Percentiles rank a stretch among this genome's conserved stretches.
These are phyloP conservation scores for Caenorhabditis virilis DNA, from an alignment of 2,888 invertebrate species.

Conservation along the genomic window DNA sequence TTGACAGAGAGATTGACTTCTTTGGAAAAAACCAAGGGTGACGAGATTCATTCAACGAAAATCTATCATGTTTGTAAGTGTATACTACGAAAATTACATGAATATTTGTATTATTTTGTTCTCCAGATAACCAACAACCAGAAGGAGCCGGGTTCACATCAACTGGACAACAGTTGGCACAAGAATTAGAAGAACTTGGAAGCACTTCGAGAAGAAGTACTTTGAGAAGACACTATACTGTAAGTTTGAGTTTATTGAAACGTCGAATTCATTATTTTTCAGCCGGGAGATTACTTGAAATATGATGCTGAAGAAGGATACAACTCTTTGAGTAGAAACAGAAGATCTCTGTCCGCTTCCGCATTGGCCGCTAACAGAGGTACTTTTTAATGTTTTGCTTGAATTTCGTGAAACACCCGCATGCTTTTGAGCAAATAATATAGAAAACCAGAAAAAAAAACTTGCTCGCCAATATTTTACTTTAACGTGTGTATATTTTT, in stretches of 20 bases:
- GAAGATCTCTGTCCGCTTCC: constrained; percentile 67
- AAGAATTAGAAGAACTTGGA: constrained; percentile 66
- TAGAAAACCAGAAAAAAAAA: too few relatives aligned
- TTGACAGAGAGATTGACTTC: constrained; percentile 67
- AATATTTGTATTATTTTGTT: too few relatives aligned
- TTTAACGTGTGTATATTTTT: too few relatives aligned
- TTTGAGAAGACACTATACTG: constrained; percentile 68
- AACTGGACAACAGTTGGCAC: constrained; percentile 66
- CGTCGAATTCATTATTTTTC: constrained; percentile 8
- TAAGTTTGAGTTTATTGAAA: too few relatives aligned
- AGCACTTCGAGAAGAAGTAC: constrained; percentile 66
- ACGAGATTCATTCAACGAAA: constrained; percentile 69
- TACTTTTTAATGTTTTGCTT: constrained; percentile 17
- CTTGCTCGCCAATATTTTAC: too few relatives aligned
- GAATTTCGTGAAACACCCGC: not conserved
- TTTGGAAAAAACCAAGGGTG: constrained; percentile 64
- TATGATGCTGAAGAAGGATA: constrained; percentile 67
- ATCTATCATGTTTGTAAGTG: constrained; percentile 69
- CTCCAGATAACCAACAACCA: constrained; percentile 67
- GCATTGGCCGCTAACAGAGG: constrained; percentile 63
- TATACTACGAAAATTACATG: too few relatives aligned
- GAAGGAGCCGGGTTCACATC: constrained; percentile 53
- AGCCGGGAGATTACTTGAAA: constrained; percentile 67
- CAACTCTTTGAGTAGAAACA: constrained; percentile 60
- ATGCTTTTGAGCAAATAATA: too few relatives aligned